A percentile compares a stretch with the other conserved stretches of the same genome.
Conservation (phyloP, 2,888 invertebrate genomes). For the Rhagonycha lutea region DNA sequence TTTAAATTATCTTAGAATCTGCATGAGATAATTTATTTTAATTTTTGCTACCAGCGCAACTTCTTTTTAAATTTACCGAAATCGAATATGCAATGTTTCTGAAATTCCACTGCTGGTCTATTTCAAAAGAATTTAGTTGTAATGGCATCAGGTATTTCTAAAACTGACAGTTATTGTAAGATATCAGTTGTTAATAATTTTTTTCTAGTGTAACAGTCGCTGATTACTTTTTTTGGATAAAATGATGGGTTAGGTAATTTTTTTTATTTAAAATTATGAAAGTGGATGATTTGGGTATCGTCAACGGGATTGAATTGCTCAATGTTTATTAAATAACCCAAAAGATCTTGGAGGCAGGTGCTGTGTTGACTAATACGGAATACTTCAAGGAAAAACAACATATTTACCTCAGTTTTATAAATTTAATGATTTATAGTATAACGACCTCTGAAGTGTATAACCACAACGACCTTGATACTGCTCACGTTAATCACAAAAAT, state of each 20-base stretch:
- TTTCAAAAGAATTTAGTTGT: neutral
- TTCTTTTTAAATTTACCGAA: neutral
- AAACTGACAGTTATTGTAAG: neutral
- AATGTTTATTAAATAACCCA: neutral
- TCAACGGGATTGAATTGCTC: neutral
- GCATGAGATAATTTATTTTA: neutral
- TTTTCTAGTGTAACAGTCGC: no score
- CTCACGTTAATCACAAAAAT: conserved; percentile 6
- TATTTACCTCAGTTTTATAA: conserved; percentile 10
- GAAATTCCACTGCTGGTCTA: neutral
- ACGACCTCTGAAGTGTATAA: conserved; percentile 11
- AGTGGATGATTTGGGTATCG: neutral
- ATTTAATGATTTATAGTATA: conserved; percentile 6
- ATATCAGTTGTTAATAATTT: neutral
- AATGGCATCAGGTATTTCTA: neutral
- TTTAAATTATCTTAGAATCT: neutral
- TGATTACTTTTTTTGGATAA: neutral
- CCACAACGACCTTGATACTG: conserved; percentile 11
- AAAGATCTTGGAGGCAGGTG: neutral
- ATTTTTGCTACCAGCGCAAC: neutral
- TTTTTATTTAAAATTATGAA: neutral
- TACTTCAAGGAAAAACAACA: neutral
- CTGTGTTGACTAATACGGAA: neutral
- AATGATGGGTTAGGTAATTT: neutral
- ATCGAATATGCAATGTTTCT: neutral